Evolutionary conservation across 1,140 invertebrate species (phyloP).

Genomic region (Eubasilissa regina): DNA sequence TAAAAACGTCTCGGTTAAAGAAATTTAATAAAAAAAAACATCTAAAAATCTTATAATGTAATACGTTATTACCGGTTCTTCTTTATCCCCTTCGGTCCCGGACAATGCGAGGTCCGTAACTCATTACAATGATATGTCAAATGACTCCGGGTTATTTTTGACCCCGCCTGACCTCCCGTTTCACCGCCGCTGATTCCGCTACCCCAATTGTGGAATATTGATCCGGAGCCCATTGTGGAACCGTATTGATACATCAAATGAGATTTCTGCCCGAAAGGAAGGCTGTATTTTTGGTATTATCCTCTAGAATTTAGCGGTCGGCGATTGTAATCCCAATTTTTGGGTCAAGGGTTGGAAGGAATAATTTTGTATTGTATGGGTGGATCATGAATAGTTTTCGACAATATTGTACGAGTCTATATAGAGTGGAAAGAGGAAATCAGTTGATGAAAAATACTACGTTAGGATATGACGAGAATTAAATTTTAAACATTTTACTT

Average conservation of each 20-base stretch:
- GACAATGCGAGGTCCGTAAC: slow-evolving; percentile 48
- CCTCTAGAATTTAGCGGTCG: not conserved
- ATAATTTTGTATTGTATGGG: too few species aligned
- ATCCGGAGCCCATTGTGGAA: not conserved
- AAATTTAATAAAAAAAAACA: not conserved
- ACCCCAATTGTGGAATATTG: slow-evolving; percentile 12
- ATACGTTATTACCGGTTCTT: not conserved
- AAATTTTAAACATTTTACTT: too few species aligned
- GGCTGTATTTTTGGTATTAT: not conserved
- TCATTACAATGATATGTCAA: slow-evolving; percentile 44
- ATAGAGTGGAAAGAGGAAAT: too few species aligned
- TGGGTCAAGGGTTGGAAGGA: too few species aligned
- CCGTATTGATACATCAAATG: slow-evolving; percentile 10
- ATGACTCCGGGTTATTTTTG: slow-evolving; percentile 29
- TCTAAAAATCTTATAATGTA: not conserved
- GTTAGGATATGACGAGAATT: too few species aligned
- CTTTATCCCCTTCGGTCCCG: slow-evolving; percentile 29
- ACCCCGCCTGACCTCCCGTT: not conserved
- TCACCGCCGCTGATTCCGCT: not conserved
- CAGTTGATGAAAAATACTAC: too few species aligned
- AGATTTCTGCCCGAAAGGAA: not conserved
- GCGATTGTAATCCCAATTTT: not conserved
- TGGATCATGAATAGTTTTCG: too few species aligned
- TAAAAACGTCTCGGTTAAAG: slow-evolving; percentile 7
- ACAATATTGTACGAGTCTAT: too few species aligned